Evolutionary conservation across 2,888 invertebrate species (phyloP), one percentile per base, ranked within the genome.

Genomic region (Aporophyla nigra): DNA sequence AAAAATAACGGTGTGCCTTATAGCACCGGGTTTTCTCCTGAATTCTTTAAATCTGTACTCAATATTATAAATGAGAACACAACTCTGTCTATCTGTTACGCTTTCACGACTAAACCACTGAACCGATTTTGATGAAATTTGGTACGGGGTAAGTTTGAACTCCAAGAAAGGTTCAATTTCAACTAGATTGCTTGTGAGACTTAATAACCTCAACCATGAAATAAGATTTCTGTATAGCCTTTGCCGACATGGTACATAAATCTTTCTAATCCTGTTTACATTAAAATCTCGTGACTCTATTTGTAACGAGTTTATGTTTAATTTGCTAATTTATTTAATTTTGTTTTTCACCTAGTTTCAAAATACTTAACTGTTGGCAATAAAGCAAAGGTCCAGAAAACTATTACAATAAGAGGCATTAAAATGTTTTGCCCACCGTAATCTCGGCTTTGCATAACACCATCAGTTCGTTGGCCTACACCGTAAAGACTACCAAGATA

Each of bases 381-480:
- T 86, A 86, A 87, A 83, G 7, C 68, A 82, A 80, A 73, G 70
- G 62, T 67, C 72, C 49, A 75, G 71, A 86, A 78, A 85, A 85
- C 85, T 84, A 86, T 85, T 83, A 78, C 87, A 82, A 56, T 82
- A 83, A 85, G 77, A 83, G 77, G 78, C 81, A 87, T 87, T 88
- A 77, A 87, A 88, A 88, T 87, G 85, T 81, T 85, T 82, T 79
- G 78, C 80, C 61, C 40, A 66, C 71, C 21, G 74, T 73, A 86
- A 87, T 88, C 87, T 82, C 21, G 40, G 56, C 51, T 86, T 82
- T 83, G 82, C 84, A 86, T 87, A 84, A 83, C 87, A 84, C 88
- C 84, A 86, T 88, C 87, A 77, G 74, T 79, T 73, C 73, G 54
- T 69, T 80, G 71, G 75, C 82, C 81, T 83, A 65, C 49, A 58